Percentiles rank a stretch among this genome's conserved stretches.
Evolutionary conservation across 2,888 invertebrate species (phyloP).

Genomic region (Tetranychus piercei): DNA sequence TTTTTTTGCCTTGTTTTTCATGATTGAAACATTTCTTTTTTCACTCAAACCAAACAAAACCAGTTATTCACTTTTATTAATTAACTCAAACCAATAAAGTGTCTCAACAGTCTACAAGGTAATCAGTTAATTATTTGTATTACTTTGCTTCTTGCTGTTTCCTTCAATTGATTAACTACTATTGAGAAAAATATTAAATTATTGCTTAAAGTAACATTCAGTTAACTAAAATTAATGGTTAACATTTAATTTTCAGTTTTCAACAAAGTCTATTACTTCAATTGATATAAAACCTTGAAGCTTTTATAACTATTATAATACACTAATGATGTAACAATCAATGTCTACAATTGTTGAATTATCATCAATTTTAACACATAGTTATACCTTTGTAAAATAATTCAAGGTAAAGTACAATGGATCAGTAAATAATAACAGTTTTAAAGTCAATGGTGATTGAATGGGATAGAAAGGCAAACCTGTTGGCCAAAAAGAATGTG

Average conservation of each 20-base stretch:
- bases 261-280: neutral
- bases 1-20: neutral
- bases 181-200: too few relatives aligned
- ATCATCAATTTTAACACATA: neutral
- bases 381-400: neutral
- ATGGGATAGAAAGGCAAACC: too few relatives aligned
- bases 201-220: too few relatives aligned
- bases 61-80: neutral
- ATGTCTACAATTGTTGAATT: neutral
- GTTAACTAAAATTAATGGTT: too few relatives aligned
- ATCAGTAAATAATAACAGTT: too few relatives aligned
- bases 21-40: neutral
- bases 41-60: neutral
- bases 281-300: neutral
- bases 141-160: too few relatives aligned
- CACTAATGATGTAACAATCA: neutral
- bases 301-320: neutral
- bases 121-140: neutral
- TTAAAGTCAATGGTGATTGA: too few relatives aligned
- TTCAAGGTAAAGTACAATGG: neutral
- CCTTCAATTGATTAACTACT: too few relatives aligned
- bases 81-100: neutral
- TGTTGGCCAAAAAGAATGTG: too few relatives aligned
- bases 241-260: neutral
- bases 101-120: neutral